Evolutionary conservation across 2,888 invertebrate species (phyloP).

Genomic region (Scrobipalpa costella): DNA sequence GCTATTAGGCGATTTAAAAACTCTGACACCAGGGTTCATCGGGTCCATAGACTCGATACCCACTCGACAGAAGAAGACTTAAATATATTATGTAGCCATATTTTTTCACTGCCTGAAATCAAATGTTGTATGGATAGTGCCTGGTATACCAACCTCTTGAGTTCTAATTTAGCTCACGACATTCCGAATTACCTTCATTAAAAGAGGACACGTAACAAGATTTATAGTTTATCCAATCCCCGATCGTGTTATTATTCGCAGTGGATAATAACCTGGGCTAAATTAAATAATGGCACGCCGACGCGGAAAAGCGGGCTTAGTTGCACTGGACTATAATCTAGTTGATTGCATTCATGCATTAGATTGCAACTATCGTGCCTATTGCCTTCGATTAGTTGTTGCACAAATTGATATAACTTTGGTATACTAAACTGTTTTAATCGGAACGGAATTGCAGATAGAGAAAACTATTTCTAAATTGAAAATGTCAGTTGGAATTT

Average conservation of each 20-base stretch:
- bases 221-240: constrained; percentile 30
- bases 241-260: constrained; percentile 39
- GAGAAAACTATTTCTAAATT: background rate
- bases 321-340: constrained; percentile 32
- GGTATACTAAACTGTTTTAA: background rate
- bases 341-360: constrained; percentile 37
- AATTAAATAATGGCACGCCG: constrained; percentile 38
- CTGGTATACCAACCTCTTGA: background rate
- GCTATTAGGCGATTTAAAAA: no score
- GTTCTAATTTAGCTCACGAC: constrained; percentile 47
- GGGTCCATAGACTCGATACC: no score
- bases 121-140: background rate
- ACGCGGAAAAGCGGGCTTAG: constrained; percentile 49
- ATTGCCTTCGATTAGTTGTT: constrained; percentile 2
- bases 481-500: background rate
- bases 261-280: constrained; percentile 30
- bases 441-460: background rate
- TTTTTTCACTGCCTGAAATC: background rate
- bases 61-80: no score
- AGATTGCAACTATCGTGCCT: constrained; percentile 14
- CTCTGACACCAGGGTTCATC: no score
- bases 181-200: constrained; percentile 45
- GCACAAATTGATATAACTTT: background rate
- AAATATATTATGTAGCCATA: no score
- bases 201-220: constrained; percentile 37